A percentile compares a stretch with the other conserved stretches of the same genome.
Evolutionary conservation across 2,888 invertebrate species (phyloP).

Genomic region (Augochlorella aurata): DNA sequence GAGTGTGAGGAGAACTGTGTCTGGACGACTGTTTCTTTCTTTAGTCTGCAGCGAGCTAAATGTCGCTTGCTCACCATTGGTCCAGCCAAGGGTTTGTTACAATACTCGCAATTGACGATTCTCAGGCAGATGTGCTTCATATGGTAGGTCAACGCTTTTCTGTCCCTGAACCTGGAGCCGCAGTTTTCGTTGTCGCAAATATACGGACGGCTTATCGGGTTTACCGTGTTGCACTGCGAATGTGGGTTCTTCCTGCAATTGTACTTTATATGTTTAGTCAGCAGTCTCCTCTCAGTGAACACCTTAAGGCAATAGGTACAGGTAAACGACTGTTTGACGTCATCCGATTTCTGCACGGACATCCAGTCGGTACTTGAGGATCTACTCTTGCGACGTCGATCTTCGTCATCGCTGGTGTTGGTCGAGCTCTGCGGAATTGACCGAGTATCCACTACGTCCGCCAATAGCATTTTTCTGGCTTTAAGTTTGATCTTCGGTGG

Average conservation of each 20-base stretch:
- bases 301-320: neutral
- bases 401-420: too few species aligned
- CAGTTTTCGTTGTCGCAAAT: neutral
- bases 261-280: neutral
- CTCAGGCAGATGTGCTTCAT: conserved; percentile 27
- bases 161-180: neutral
- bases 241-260: conserved; percentile 33
- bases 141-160: conserved; percentile 32
- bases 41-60: rapidly evolving
- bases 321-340: rapidly evolving
- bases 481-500: too few species aligned
- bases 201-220: rapidly evolving
- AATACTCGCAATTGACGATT: neutral
- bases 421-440: too few species aligned
- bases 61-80: rapidly evolving
- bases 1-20: neutral
- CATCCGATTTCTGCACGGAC: neutral
- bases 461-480: too few species aligned
- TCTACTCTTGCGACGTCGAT: neutral
- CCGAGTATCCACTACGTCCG: too few species aligned
- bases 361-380: neutral
- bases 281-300: rapidly evolving
- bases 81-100: neutral
- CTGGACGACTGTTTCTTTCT: too few species aligned
- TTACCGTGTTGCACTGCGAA: rapidly evolving